Evolutionary conservation across 2,113 vertebrate species (phyloP).

Genomic region (Gymnocephalus cernua): DNA sequence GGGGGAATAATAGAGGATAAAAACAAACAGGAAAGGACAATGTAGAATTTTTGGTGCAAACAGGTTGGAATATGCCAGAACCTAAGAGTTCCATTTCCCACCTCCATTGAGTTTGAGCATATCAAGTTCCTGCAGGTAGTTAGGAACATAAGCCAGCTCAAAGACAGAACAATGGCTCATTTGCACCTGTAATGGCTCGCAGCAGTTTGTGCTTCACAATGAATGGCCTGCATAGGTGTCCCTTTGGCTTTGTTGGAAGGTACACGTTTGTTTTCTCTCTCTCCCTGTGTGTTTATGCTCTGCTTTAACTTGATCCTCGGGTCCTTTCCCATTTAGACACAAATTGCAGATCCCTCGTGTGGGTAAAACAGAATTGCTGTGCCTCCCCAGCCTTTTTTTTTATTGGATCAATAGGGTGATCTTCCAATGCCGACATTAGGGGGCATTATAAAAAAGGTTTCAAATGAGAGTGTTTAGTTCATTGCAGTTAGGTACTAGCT

Average conservation of each 20-base stretch:
- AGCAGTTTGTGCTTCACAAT: slow-evolving; percentile 59
- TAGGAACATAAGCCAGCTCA: slow-evolving; percentile 41
- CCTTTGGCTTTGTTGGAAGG: slow-evolving; percentile 35
- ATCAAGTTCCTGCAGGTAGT: slow-evolving; percentile 39
- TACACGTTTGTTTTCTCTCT: slow-evolving; percentile 31
- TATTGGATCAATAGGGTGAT: slow-evolving; percentile 78
- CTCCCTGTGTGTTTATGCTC: slow-evolving; percentile 37
- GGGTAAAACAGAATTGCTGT: slow-evolving; percentile 62
- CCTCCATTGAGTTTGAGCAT: slow-evolving; percentile 30
- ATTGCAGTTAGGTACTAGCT: slow-evolving; percentile 70
- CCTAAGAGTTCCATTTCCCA: slow-evolving; percentile 18
- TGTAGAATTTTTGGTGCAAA: slow-evolving; percentile 65
- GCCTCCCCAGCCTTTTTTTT: slow-evolving; percentile 52
- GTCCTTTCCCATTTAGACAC: slow-evolving; percentile 55
- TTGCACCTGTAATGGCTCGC: slow-evolving; percentile 62
- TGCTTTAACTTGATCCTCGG: slow-evolving; percentile 48
- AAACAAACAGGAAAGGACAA: slow-evolving; percentile 73
- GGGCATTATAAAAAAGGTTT: slow-evolving; percentile 76
- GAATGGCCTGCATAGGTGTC: slow-evolving; percentile 35
- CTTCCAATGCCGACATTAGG: slow-evolving; percentile 69
- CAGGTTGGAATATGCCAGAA: slow-evolving; percentile 44
- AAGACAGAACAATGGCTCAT: slow-evolving; percentile 66
- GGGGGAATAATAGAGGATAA: slow-evolving; percentile 55
- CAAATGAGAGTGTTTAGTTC: slow-evolving; percentile 76
- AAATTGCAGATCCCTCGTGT: slow-evolving; percentile 65